A percentile compares a stretch with the other conserved stretches of the same genome.
phyloP scores from a whole-genome alignment of 2,888 invertebrate species.

The Aleiodes leptofemur region DNA sequence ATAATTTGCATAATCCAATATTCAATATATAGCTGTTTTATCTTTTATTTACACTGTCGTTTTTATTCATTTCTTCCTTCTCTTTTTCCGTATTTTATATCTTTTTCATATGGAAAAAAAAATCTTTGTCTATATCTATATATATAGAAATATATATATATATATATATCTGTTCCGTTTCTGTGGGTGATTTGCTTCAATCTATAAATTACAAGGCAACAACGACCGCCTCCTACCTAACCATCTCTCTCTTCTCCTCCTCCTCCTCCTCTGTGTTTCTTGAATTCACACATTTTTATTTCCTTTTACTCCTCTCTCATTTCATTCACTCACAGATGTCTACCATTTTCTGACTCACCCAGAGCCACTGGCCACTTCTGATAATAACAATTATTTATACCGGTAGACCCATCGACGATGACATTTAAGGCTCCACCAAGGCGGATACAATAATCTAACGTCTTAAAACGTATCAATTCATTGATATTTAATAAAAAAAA shows the following conservation, averaged over 20 bases:
- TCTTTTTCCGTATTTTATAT: conserved; percentile 25
- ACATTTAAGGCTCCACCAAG: conserved; percentile 67
- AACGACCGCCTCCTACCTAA: conserved; percentile 52
- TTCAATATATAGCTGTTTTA: conserved; percentile 33
- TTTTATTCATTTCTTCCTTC: conserved; percentile 13
- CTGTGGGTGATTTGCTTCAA: conserved; percentile 63
- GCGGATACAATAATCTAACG: conserved; percentile 34
- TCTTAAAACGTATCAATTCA: conserved; percentile 27
- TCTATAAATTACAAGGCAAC: conserved; percentile 70
- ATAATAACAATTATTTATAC: conserved; percentile 72
- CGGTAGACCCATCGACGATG: conserved; percentile 67
- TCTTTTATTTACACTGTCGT: conserved; percentile 16
- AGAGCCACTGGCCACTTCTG: conserved; percentile 60
- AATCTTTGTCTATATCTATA: conserved; percentile 12
- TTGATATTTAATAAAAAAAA: conserved; percentile 13
- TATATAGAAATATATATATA: neutral
- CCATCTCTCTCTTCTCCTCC: conserved; percentile 30
- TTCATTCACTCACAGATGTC: conserved; percentile 27
- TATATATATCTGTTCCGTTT: conserved; percentile 14
- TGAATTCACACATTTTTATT: conserved; percentile 11
- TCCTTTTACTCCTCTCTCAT: conserved; percentile 29
- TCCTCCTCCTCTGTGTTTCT: conserved; percentile 55
- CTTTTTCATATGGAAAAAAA: conserved; percentile 19
- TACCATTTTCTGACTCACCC: conserved; percentile 59
- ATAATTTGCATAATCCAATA: conserved; percentile 26